Evolutionary conservation across 2,113 vertebrate species (phyloP), one percentile per base, ranked within the genome.

Genomic region (Pangasianodon gigas): DNA sequence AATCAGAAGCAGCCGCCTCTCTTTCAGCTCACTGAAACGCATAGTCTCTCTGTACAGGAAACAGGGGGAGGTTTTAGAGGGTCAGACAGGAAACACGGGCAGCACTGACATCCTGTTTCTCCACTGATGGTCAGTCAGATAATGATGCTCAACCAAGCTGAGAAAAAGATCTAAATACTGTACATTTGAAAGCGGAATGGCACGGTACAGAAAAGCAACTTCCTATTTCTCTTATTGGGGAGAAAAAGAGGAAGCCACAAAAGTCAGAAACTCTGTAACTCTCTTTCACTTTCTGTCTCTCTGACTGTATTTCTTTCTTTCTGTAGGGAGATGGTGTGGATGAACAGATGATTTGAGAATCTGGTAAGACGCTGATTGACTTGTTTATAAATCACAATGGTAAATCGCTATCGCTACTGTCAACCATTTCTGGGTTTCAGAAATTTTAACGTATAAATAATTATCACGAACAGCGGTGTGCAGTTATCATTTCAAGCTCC

Each of bases 291-390:
- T 41, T 69, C 13, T 88, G 81, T 77, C 37, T 90, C 32, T 82
- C 77, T 75, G 10, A 44, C 85, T 92, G 51, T 91, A 87, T 92
- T 19, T 92, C 58, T 92, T 85, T 93, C 18, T 91, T 37, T 87
- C 32, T 52, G 6, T 24, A 87, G 87, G 92, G 94, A 93, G 89
- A 95, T 96, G 96, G 92, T 95, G 94, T 83, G 67, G 46, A 93
- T 92, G 93, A 94, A 95, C 95, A 95, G 94, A 95, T 96, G 95
- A 96, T 96, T 93, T 96, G 95, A 95, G 93, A 94, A 94, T 93
- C 94, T 95, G 95, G 95, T 96, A 93, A 95, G 95, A 88, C 19
- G 11, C 48, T 32, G 26, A 74, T 90, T 74, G 41, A 32, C 9
- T 74, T 75, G 19, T 75, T 74, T 24, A 58, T 85, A 32, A 51